Conservation (phyloP, 1,140 invertebrate species). For the Aphelinus certus region DNA sequence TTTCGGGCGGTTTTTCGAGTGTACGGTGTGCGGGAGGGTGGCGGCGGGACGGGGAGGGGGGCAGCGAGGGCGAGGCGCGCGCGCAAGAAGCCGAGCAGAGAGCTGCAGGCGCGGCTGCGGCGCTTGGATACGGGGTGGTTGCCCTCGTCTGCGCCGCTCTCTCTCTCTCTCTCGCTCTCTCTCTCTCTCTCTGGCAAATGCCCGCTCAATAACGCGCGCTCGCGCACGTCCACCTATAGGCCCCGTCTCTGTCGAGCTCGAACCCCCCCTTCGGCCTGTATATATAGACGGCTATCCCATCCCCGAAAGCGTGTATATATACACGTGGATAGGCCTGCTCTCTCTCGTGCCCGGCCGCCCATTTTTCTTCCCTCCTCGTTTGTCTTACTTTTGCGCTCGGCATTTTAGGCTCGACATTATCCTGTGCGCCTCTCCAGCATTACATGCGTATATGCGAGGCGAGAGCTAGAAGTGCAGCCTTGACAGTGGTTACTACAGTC, state of each 20-base stretch:
- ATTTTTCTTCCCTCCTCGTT: conserved; percentile 11
- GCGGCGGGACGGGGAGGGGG: conserved; percentile 35
- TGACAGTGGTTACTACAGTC: too few relatives aligned
- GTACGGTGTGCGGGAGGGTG: conserved; percentile 34
- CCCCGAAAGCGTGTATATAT: background rate
- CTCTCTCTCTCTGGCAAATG: conserved; percentile 56
- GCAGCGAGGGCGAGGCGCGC: conserved; percentile 41
- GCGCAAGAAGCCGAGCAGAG: conserved; percentile 41
- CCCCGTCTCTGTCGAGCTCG: conserved; percentile 32
- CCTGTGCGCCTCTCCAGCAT: background rate
- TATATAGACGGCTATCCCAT: too few relatives aligned
- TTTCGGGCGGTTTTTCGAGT: conserved; percentile 22
- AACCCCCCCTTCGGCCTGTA: background rate
- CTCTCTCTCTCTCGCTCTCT: too few relatives aligned
- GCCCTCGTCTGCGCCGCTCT: conserved; percentile 61
- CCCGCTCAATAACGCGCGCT: conserved; percentile 63
- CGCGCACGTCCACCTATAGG: conserved; percentile 49
- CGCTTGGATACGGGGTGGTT: conserved; percentile 60
- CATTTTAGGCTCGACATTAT: conserved; percentile 19
- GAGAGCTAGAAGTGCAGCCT: too few relatives aligned
- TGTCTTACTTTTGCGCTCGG: conserved; percentile 36
- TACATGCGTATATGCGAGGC: too few relatives aligned
- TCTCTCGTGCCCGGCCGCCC: background rate
- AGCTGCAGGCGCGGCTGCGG: conserved; percentile 47
- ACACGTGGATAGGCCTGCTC: background rate